Evolutionary conservation across 2,888 invertebrate species (phyloP).

Genomic region (Coenonympha glycerion): DNA sequence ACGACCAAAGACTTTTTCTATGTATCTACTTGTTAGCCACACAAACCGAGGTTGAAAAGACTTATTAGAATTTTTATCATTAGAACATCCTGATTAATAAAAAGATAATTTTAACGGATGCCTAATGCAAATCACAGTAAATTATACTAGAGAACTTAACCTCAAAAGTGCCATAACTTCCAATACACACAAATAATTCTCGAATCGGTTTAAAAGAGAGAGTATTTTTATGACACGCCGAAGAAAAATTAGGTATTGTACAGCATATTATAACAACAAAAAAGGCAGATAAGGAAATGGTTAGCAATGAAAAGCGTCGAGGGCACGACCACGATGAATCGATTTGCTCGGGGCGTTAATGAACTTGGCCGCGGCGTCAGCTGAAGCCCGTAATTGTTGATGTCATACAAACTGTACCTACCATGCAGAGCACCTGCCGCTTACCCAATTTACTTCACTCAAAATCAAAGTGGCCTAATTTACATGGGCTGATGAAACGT

Average conservation of each 20-base stretch:
- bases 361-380: conserved; percentile 70
- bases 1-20: too few relatives aligned
- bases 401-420: conserved; percentile 35
- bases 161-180: too few relatives aligned
- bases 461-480: too few relatives aligned
- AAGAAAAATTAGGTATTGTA: conserved; percentile 13
- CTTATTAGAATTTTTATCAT: too few relatives aligned
- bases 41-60: too few relatives aligned
- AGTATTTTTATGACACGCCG: conserved; percentile 11
- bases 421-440: conserved; percentile 31
- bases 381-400: conserved; percentile 50
- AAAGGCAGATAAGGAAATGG: conserved; percentile 42
- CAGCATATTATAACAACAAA: conserved; percentile 18
- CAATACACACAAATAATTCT: not conserved
- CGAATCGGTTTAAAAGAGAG: conserved; percentile 9
- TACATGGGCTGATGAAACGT: too few relatives aligned
- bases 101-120: too few relatives aligned
- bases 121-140: too few relatives aligned
- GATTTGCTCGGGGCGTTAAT: conserved; percentile 65
- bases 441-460: not conserved
- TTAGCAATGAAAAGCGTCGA: conserved; percentile 52
- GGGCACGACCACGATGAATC: conserved; percentile 58
- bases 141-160: too few relatives aligned
- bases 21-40: too few relatives aligned
- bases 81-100: too few relatives aligned